These are phyloP conservation scores for Paralichthys olivaceus DNA, from an alignment of 2,113 vertebrate species.

Conservation along the genomic window DNA sequence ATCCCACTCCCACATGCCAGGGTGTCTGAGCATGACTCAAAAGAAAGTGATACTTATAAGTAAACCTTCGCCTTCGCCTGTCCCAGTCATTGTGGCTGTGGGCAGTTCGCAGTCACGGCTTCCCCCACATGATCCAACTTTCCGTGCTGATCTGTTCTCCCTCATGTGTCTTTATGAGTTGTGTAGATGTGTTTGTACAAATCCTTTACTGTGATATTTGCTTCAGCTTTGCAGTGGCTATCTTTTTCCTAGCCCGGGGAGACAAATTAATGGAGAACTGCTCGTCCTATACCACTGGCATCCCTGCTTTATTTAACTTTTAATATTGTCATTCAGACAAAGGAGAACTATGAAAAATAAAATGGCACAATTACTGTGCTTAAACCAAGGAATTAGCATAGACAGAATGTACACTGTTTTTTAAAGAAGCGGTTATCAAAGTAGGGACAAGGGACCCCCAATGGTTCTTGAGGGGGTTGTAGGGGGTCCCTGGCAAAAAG, in stretches of 20 bases:
- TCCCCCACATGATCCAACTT: slow-evolving; percentile 7
- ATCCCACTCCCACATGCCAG: slow-evolving; percentile 42
- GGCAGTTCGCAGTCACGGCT: slow-evolving; percentile 25
- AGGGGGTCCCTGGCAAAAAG: no score
- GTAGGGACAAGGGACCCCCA: no score
- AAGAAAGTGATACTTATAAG: slow-evolving; percentile 33
- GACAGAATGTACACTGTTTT: no score
- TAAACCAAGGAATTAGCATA: not conserved
- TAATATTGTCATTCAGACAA: not conserved
- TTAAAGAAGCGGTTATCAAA: no score
- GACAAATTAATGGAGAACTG: slow-evolving; percentile 9
- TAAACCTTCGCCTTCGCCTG: slow-evolving; percentile 38
- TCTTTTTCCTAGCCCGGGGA: not conserved
- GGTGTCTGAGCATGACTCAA: slow-evolving; percentile 53
- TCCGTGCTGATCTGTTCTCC: slow-evolving; percentile 19
- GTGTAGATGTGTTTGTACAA: slow-evolving; percentile 1
- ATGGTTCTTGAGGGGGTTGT: no score
- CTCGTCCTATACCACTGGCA: not conserved
- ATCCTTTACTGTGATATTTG: slow-evolving; percentile 8
- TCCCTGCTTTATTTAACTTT: not conserved
- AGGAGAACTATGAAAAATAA: not conserved
- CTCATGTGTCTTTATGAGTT: slow-evolving; percentile 29
- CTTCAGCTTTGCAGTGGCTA: not conserved
- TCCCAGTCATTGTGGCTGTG: slow-evolving; percentile 28
- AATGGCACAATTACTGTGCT: not conserved